Percentiles rank a stretch among this genome's conserved stretches.
Conservation (phyloP, 2,113 vertebrate species). For the Mugil cephalus region DNA sequence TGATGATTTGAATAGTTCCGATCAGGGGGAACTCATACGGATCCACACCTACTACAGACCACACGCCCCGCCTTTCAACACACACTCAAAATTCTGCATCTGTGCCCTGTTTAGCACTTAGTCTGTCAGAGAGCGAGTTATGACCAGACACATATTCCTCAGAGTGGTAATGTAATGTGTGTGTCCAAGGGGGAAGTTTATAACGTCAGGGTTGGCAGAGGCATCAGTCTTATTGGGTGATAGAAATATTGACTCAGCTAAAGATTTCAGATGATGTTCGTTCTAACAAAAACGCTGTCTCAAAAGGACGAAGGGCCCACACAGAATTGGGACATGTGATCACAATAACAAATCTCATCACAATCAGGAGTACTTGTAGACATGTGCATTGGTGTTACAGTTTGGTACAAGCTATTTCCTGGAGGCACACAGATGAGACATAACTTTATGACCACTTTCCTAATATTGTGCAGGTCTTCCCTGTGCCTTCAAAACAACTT, state of each 20-base stretch:
- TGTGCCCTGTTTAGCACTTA: neutral
- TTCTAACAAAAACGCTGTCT: too few species aligned
- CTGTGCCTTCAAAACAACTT: too few species aligned
- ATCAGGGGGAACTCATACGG: conserved; percentile 3
- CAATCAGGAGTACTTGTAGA: too few species aligned
- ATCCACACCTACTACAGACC: neutral
- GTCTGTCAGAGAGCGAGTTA: conserved; percentile 17
- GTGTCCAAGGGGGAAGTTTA: conserved; percentile 22
- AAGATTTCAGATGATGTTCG: too few species aligned
- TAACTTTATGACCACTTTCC: too few species aligned
- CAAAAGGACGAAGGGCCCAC: too few species aligned
- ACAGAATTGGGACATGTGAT: too few species aligned
- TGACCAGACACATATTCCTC: conserved; percentile 19
- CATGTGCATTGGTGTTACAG: too few species aligned
- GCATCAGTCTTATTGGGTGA: conserved; percentile 12
- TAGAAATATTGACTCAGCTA: neutral
- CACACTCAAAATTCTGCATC: neutral
- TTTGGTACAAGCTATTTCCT: too few species aligned
- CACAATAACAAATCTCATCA: too few species aligned
- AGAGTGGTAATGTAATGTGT: conserved; percentile 13
- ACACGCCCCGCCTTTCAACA: neutral
- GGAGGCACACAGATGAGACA: neutral
- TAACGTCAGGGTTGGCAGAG: neutral
- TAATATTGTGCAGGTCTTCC: too few species aligned
- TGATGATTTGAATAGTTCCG: neutral